A percentile compares a stretch with the other conserved stretches of the same genome.
These are phyloP conservation scores for Syrmaticus mikado DNA, from an alignment of 2,113 vertebrate genomes.

Conservation along the genomic window DNA sequence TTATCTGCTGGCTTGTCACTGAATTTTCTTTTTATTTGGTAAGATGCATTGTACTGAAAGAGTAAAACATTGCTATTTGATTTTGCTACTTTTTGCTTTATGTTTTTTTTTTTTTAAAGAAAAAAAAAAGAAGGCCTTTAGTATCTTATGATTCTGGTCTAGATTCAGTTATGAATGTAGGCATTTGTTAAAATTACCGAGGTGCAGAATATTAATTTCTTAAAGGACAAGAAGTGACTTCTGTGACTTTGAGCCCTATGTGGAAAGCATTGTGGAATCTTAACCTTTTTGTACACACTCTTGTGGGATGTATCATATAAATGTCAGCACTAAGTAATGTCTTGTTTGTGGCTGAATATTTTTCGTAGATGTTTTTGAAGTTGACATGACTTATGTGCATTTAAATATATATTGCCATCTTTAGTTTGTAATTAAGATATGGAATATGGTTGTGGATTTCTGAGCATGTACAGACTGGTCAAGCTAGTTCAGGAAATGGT, in stretches of 20 bases:
- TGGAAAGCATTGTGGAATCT: conserved; percentile 83
- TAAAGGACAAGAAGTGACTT: conserved; percentile 77
- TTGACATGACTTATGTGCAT: conserved; percentile 86
- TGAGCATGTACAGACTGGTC: conserved; percentile 90
- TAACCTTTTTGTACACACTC: conserved; percentile 88
- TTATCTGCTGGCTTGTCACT: conserved; percentile 72
- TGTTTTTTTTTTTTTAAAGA: conserved; percentile 12
- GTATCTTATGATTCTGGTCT: conserved; percentile 81
- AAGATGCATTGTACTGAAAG: conserved; percentile 58
- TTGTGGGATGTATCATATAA: conserved; percentile 84
- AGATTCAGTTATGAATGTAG: conserved; percentile 84
- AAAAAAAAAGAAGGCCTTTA: conserved; percentile 68
- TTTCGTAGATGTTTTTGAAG: conserved; percentile 88
- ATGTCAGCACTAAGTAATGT: conserved; percentile 88
- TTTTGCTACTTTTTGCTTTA: conserved; percentile 74
- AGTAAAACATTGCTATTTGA: conserved; percentile 66
- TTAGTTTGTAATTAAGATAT: conserved; percentile 87
- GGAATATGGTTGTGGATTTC: conserved; percentile 89
- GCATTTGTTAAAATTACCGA: conserved; percentile 82
- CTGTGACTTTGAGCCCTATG: conserved; percentile 78
- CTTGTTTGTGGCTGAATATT: conserved; percentile 89
- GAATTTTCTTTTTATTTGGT: conserved; percentile 74
- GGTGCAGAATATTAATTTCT: conserved; percentile 81
- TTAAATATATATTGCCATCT: conserved; percentile 88
- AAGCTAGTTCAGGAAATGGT: conserved; percentile 87